A percentile compares a stretch with the other conserved stretches of the same genome.
phyloP scores from a whole-genome alignment of 2,888 invertebrate genomes.

The Xylophagus ater region DNA sequence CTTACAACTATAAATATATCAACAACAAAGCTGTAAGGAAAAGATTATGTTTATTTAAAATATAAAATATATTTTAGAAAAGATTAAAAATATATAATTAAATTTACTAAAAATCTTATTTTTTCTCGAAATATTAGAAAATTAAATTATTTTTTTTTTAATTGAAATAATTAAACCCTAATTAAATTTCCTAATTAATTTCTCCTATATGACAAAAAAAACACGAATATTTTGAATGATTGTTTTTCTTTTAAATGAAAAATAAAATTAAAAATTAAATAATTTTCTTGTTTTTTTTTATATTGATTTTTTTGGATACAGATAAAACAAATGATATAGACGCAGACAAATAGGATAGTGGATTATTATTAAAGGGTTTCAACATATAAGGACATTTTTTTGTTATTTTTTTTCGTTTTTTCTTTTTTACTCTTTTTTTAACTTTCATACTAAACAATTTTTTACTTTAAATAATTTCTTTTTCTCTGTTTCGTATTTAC shows the following conservation, averaged over 20 bases:
- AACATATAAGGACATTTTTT: slow-evolving; percentile 33
- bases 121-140: too few relatives aligned
- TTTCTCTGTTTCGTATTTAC: slow-evolving; percentile 40
- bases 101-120: too few relatives aligned
- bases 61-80: too few relatives aligned
- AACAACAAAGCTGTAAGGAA: too few relatives aligned
- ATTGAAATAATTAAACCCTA: too few relatives aligned
- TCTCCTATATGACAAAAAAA: too few relatives aligned
- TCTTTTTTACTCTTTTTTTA: slow-evolving; percentile 16
- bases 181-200: too few relatives aligned
- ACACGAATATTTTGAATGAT: too few relatives aligned
- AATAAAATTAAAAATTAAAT: slow-evolving; percentile 8
- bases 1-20: too few relatives aligned
- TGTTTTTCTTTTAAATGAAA: slow-evolving; percentile 5
- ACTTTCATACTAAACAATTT: slow-evolving; percentile 27
- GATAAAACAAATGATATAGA: slow-evolving; percentile 63
- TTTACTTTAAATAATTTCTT: slow-evolving; percentile 39
- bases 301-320: slow-evolving; percentile 29
- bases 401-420: slow-evolving; percentile 18
- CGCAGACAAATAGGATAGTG: slow-evolving; percentile 70
- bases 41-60: too few relatives aligned
- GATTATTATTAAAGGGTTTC: slow-evolving; percentile 47
- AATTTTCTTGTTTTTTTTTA: slow-evolving; percentile 20
- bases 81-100: too few relatives aligned
- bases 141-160: too few relatives aligned